Conservation (phyloP, 2,797 vertebrate species). For the Mus minutoides region DNA sequence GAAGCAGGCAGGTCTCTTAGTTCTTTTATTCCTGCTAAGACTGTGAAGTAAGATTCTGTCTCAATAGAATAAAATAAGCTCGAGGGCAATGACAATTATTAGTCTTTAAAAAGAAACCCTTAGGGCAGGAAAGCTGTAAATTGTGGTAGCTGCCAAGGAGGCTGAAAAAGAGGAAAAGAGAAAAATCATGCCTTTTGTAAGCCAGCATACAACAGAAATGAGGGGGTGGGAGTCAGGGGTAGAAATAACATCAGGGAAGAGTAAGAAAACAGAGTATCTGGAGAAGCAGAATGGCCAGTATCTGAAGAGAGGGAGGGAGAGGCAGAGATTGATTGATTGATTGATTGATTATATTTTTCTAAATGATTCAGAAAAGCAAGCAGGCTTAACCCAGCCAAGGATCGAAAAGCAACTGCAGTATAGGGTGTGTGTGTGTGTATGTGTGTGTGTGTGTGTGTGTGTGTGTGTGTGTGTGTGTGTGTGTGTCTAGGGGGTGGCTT, state of each 20-base stretch:
- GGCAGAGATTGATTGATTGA: neutral
- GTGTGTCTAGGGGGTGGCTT: neutral
- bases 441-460: neutral
- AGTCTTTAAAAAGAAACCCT: neutral
- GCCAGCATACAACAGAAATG: neutral
- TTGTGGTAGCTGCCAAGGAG: neutral
- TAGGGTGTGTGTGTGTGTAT: neutral
- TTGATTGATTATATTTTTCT: neutral
- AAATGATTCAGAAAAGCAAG: neutral
- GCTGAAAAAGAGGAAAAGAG: neutral
- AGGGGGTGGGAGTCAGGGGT: neutral
- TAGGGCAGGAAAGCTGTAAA: neutral
- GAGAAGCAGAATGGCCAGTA: neutral
- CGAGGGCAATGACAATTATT: neutral
- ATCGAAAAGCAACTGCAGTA: too few relatives aligned
- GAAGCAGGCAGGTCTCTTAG: neutral
- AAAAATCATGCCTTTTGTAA: neutral
- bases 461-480: neutral
- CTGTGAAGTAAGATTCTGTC: neutral
- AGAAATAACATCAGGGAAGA: neutral
- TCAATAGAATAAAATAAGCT: neutral
- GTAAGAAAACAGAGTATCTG: neutral
- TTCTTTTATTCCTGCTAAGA: neutral
- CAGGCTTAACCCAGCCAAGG: neutral
- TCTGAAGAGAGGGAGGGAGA: neutral